Evolutionary conservation across 2,888 invertebrate species (phyloP).

Genomic region (Tanaodytes sp.): DNA sequence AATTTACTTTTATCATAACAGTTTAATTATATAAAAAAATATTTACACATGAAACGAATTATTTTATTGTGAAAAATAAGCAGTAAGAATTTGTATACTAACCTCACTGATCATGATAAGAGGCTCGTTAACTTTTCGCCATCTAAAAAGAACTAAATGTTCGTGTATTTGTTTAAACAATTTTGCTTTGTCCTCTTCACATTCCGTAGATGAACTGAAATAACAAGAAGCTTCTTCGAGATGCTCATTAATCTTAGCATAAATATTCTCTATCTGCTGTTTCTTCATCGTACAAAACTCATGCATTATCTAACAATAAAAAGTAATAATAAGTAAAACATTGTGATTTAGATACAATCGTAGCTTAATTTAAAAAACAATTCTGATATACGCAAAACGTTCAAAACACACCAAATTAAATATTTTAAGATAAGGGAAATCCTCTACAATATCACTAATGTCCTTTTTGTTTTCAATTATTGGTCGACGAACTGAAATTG

Average conservation of each 20-base stretch:
- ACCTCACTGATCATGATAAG: slow-evolving; percentile 17
- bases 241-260: background rate
- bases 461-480: slow-evolving; percentile 7
- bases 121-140: slow-evolving; percentile 18
- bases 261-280: background rate
- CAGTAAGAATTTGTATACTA: no score
- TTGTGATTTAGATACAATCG: background rate
- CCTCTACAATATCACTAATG: slow-evolving; percentile 14
- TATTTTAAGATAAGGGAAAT: slow-evolving; percentile 17
- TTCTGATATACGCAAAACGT: no score
- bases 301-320: slow-evolving; percentile 24
- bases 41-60: no score
- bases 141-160: slow-evolving; percentile 10
- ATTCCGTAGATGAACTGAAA: background rate
- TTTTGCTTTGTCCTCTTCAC: slow-evolving; percentile 1
- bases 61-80: no score
- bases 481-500: background rate
- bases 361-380: background rate
- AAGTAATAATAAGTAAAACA: background rate
- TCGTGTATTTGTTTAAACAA: slow-evolving; percentile 12
- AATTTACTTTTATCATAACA: no score
- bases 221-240: background rate
- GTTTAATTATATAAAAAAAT: no score
- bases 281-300: slow-evolving; percentile 23
- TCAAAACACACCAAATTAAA: slow-evolving; percentile 9